phyloP scores from a whole-genome alignment of 1,140 invertebrate genomes.

The Phocides pigmalion region DNA sequence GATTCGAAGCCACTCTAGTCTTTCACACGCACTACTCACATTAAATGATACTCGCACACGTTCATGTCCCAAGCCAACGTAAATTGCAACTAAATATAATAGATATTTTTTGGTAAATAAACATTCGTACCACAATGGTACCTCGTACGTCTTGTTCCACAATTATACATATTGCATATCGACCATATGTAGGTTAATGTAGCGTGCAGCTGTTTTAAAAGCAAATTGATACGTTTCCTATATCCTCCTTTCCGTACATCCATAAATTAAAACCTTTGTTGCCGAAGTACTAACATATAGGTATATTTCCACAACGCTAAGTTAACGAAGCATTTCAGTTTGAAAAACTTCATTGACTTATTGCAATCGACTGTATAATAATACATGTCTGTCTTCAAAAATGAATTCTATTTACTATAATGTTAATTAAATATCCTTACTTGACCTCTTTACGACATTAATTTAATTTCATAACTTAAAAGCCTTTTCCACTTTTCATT shows the following conservation, averaged over 20 bases:
- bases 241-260: slow-evolving; percentile 21
- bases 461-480: too few species aligned
- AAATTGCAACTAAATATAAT: too few species aligned
- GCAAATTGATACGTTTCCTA: slow-evolving; percentile 27
- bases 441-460: too few species aligned
- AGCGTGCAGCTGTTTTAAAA: slow-evolving; percentile 30
- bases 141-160: slow-evolving; percentile 8
- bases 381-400: not conserved
- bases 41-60: too few species aligned
- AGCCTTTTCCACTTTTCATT: too few species aligned
- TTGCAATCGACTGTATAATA: not conserved
- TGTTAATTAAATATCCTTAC: too few species aligned
- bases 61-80: too few species aligned
- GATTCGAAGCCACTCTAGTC: too few species aligned
- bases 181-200: slow-evolving; percentile 26
- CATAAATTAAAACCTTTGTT: slow-evolving; percentile 33
- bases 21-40: too few species aligned
- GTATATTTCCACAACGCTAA: slow-evolving; percentile 11
- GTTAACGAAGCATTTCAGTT: slow-evolving; percentile 2
- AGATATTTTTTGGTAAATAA: too few species aligned
- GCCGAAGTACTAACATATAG: slow-evolving; percentile 12
- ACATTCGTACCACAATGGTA: not conserved
- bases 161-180: slow-evolving; percentile 14
- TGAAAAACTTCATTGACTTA: not conserved
- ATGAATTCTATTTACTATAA: too few species aligned